Evolutionary conservation across 2,888 invertebrate species (phyloP).

Genomic region (Sesia bembeciformis): DNA sequence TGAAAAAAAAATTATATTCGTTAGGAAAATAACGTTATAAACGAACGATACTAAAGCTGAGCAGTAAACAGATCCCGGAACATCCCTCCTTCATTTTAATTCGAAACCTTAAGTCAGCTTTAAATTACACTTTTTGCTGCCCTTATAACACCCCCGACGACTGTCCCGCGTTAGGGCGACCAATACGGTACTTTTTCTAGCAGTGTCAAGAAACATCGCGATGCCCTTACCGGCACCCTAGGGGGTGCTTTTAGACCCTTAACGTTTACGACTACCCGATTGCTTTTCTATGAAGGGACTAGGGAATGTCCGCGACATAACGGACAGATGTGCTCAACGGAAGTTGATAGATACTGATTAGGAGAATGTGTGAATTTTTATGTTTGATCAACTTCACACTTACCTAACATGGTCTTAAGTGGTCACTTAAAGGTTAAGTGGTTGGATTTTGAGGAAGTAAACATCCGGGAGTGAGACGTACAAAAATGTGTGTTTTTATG

Average conservation of each 20-base stretch:
- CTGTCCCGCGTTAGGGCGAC: slow-evolving; percentile 59
- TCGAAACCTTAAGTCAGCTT: slow-evolving; percentile 71
- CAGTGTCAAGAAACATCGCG: slow-evolving; percentile 65
- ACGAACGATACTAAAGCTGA: not conserved
- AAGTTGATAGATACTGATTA: slow-evolving; percentile 35
- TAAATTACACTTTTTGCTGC: slow-evolving; percentile 71
- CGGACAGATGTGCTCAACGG: slow-evolving; percentile 53
- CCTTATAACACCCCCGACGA: slow-evolving; percentile 64
- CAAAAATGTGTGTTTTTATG: too few relatives aligned
- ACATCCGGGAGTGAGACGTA: not conserved
- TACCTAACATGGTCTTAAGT: slow-evolving; percentile 2
- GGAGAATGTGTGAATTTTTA: slow-evolving; percentile 22
- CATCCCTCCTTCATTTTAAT: slow-evolving; percentile 62
- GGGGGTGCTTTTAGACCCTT: slow-evolving; percentile 74
- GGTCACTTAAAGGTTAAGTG: not conserved
- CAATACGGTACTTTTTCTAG: slow-evolving; percentile 58
- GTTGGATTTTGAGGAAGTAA: not conserved
- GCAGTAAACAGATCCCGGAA: not conserved
- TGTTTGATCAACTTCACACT: slow-evolving; percentile 1
- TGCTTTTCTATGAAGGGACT: slow-evolving; percentile 75
- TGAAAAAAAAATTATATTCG: too few relatives aligned
- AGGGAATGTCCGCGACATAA: slow-evolving; percentile 51
- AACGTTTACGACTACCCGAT: slow-evolving; percentile 79
- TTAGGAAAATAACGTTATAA: too few relatives aligned
- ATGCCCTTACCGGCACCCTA: slow-evolving; percentile 70